Conservation (phyloP, 2,113 vertebrate genomes). For the Mesocricetus auratus region DNA sequence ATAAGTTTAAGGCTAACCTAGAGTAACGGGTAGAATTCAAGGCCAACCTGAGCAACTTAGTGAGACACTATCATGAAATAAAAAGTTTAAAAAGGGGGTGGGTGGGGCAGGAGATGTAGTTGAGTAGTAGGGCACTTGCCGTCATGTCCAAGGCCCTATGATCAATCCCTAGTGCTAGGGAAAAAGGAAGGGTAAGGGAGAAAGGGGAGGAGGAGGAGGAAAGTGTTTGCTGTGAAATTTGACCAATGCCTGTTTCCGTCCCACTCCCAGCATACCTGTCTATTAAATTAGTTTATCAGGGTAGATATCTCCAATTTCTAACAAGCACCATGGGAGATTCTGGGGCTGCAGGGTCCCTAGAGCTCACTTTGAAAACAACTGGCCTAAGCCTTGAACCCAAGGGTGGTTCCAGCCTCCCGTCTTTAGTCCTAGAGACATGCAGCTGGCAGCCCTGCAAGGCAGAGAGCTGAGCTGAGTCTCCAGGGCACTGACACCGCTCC, state of each 20-base stretch:
- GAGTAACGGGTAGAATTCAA: not conserved
- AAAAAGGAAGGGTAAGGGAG: too few species aligned
- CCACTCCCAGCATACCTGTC: not conserved
- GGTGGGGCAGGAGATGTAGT: not conserved
- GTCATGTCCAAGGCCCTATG: not conserved
- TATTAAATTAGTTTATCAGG: not conserved
- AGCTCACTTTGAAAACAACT: not conserved
- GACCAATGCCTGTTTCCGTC: not conserved
- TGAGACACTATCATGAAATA: not conserved
- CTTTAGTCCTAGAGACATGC: not conserved
- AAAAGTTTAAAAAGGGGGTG: not conserved
- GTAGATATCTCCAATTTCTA: not conserved
- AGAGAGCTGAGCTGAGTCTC: conserved; percentile 19
- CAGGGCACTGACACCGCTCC: not conserved
- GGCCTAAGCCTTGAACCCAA: not conserved
- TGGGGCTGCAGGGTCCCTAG: not conserved
- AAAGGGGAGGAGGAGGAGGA: not conserved
- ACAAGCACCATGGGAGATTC: not conserved
- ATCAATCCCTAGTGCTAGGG: not conserved
- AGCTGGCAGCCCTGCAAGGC: not conserved
- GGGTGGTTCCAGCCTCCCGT: not conserved
- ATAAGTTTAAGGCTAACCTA: not conserved
- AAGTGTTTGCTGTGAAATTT: not conserved
- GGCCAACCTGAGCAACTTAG: not conserved
- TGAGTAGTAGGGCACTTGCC: not conserved